phyloP scores from a whole-genome alignment of 2,113 vertebrate species.

The Spheniscus mendiculus region DNA sequence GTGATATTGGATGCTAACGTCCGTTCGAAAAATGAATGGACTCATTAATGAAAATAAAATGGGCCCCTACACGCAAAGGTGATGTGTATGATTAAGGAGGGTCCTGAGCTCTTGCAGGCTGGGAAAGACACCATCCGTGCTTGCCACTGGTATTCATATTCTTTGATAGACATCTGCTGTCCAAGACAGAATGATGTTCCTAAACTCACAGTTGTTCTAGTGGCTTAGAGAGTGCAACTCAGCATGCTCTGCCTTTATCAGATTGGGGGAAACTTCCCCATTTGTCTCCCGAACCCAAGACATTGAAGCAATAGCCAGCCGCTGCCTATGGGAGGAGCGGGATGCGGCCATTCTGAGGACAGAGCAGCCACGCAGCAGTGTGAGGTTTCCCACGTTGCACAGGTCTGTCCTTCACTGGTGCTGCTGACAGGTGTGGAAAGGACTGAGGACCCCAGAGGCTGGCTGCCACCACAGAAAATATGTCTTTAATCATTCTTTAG shows the following conservation, averaged over 20 bases:
- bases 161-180: not conserved
- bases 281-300: not conserved
- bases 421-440: not conserved
- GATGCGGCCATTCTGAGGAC: not conserved
- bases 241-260: not conserved
- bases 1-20: not conserved
- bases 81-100: not conserved
- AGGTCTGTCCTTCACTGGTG: not conserved
- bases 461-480: not conserved
- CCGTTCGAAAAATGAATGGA: not conserved
- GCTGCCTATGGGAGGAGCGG: not conserved
- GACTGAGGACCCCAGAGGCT: not conserved
- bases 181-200: not conserved
- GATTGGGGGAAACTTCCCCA: rapidly evolving
- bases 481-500: not conserved
- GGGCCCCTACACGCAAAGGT: not conserved
- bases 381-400: rapidly evolving
- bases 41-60: not conserved
- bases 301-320: not conserved
- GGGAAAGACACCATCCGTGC: rapidly evolving
- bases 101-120: not conserved
- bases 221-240: not conserved
- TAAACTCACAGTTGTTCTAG: not conserved
- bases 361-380: rapidly evolving
- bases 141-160: not conserved